phyloP scores from a whole-genome alignment of 2,113 vertebrate genomes.

The Hippocampus comes region DNA sequence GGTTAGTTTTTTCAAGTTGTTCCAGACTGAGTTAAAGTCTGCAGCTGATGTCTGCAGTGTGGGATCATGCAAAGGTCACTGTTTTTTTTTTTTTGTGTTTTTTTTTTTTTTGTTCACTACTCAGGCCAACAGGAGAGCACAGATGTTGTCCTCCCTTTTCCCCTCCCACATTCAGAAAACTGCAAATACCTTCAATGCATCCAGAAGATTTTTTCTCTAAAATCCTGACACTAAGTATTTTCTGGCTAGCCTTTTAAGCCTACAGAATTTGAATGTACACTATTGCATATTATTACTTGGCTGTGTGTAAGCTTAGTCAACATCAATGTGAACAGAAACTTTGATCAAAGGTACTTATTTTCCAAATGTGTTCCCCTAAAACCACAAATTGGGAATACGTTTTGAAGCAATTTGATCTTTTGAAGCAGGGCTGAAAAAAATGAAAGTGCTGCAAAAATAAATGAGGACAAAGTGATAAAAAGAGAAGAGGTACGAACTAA shows the following conservation, averaged over 20 bases:
- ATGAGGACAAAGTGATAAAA: constrained; percentile 24
- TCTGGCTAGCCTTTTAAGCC: background rate
- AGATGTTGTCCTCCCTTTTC: background rate
- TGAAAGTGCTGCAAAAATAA: constrained; percentile 17
- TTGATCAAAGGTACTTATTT: constrained; percentile 1
- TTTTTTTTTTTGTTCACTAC: background rate
- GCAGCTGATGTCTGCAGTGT: background rate
- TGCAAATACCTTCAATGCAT: background rate
- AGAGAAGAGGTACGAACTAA: constrained; percentile 18
- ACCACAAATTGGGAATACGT: background rate
- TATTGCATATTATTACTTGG: background rate
- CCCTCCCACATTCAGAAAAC: background rate
- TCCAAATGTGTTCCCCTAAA: background rate
- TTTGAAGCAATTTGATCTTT: background rate
- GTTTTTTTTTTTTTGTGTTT: background rate
- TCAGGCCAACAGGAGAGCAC: background rate
- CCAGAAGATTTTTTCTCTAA: background rate
- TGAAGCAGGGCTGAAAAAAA: constrained; percentile 19
- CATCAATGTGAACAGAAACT: background rate
- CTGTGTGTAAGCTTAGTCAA: background rate
- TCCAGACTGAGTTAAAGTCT: background rate
- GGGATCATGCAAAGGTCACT: background rate
- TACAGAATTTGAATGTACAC: background rate
- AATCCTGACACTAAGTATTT: background rate
- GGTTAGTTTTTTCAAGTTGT: background rate